Evolutionary conservation across 2,888 invertebrate genomes (phyloP).

Genomic region (Ctenicera cuprea): DNA sequence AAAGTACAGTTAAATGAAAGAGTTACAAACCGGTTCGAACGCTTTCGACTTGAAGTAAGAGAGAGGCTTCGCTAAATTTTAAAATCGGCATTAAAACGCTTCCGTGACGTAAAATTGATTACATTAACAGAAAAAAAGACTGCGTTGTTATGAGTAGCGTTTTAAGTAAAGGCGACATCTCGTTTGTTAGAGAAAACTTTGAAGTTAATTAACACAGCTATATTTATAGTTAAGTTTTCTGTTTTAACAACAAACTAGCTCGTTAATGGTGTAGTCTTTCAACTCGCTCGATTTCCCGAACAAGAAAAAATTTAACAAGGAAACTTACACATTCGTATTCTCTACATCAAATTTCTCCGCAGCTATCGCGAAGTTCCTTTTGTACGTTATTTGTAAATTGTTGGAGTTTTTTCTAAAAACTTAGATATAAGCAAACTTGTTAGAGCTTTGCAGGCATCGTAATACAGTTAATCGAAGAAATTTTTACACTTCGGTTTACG

Average conservation of each 20-base stretch:
- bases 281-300: background rate
- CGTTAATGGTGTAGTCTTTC: background rate
- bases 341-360: background rate
- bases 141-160: background rate
- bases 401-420: background rate
- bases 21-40: too few species aligned
- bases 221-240: background rate
- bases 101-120: too few species aligned
- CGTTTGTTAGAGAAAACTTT: background rate
- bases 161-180: too few species aligned
- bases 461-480: conserved; percentile 20
- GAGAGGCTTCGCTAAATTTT: too few species aligned
- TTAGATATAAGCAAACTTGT: conserved; percentile 21
- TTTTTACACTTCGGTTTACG: conserved; percentile 24
- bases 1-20: too few species aligned
- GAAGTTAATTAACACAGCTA: background rate
- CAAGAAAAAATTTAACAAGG: conserved; percentile 6
- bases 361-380: background rate
- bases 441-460: conserved; percentile 2
- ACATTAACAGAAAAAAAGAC: conserved; percentile 4
- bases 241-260: background rate
- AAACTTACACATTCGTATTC: background rate
- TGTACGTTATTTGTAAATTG: background rate
- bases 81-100: too few species aligned
- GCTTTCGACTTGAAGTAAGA: too few species aligned